Conservation (phyloP, 2,113 vertebrate genomes). For the Eulacestoma nigropectus region DNA sequence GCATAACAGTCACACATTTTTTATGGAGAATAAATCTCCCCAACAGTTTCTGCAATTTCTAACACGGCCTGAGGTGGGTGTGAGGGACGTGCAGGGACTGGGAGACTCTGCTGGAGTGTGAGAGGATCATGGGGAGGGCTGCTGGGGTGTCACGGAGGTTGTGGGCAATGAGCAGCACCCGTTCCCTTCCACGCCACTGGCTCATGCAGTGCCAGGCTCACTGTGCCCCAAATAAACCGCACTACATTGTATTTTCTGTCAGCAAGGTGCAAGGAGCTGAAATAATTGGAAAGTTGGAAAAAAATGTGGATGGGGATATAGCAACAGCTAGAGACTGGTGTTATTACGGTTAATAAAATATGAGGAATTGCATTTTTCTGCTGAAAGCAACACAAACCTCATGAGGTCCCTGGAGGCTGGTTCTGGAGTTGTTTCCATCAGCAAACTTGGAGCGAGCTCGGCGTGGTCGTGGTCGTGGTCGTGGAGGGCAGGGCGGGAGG, state of each 20-base stretch:
- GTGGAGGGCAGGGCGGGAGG: not conserved
- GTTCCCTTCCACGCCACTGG: rapidly evolving
- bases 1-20: not conserved
- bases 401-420: not conserved
- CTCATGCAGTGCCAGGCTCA: not conserved
- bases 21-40: not conserved
- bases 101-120: not conserved
- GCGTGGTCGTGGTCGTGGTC: rapidly evolving
- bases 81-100: not conserved
- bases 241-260: slow-evolving; percentile 27
- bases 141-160: not conserved
- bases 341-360: slow-evolving; percentile 75
- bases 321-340: slow-evolving; percentile 49
- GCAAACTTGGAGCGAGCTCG: not conserved
- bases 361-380: slow-evolving; percentile 63
- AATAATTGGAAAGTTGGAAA: slow-evolving; percentile 59
- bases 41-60: not conserved
- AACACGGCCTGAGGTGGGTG: not conserved
- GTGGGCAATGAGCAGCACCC: not conserved
- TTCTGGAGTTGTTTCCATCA: slow-evolving; percentile 42
- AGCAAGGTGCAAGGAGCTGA: slow-evolving; percentile 32
- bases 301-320: slow-evolving; percentile 54
- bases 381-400: slow-evolving; percentile 35
- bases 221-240: not conserved
- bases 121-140: not conserved